These are phyloP conservation scores for Seira ritae DNA, from an alignment of 2,888 invertebrate genomes.

Conservation along the genomic window DNA sequence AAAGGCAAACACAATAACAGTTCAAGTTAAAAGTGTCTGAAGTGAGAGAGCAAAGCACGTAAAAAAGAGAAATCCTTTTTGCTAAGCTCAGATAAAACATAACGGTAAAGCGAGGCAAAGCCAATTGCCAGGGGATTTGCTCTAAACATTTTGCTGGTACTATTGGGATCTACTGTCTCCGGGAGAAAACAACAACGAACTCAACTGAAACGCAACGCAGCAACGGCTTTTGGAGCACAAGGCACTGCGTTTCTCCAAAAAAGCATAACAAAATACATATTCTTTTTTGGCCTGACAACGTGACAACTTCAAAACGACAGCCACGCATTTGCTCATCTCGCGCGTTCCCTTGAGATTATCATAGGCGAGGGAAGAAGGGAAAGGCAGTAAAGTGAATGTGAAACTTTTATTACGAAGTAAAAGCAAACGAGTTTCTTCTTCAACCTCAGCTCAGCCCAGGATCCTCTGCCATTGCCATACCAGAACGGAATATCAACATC, in stretches of 20 bases:
- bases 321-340: constrained; percentile 73
- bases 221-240: constrained; percentile 4
- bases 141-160: constrained; percentile 55
- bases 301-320: constrained; percentile 72
- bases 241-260: background rate
- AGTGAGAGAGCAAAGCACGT: constrained; percentile 1
- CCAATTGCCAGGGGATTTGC: constrained; percentile 72
- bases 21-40: constrained; percentile 59
- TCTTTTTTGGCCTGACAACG: constrained; percentile 67
- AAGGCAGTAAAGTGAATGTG: constrained; percentile 21
- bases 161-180: constrained; percentile 32
- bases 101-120: constrained; percentile 66
- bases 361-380: constrained; percentile 17
- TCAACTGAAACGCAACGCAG: background rate
- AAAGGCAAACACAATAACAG: constrained; percentile 45
- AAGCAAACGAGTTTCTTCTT: constrained; percentile 2
- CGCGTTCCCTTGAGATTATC: constrained; percentile 67
- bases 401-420: constrained; percentile 18
- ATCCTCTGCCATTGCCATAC: constrained; percentile 24
- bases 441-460: constrained; percentile 27
- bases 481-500: constrained; percentile 45
- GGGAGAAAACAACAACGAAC: constrained; percentile 7
- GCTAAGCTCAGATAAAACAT: constrained; percentile 61
- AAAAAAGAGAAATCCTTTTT: constrained; percentile 24
- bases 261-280: constrained; percentile 22